Percentiles rank a stretch among this genome's conserved stretches.
phyloP scores from a whole-genome alignment of 2,113 vertebrate species.

The Phalacrocorax brasilianus region DNA sequence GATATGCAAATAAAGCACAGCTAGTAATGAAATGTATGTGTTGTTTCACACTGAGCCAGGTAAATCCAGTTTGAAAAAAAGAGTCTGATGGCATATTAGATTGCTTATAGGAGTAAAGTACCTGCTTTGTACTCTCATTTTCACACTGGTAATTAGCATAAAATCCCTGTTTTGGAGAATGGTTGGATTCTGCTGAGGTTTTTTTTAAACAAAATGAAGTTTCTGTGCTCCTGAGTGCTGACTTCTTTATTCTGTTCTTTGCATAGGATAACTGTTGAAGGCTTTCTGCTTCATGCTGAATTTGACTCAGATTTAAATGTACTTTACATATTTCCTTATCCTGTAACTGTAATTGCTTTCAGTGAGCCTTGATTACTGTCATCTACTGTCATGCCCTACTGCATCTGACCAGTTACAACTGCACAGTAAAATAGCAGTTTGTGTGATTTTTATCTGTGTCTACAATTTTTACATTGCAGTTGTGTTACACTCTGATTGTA shows the following conservation, averaged over 20 bases:
- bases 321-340: conserved; percentile 54
- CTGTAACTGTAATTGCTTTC: conserved; percentile 32
- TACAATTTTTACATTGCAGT: conserved; percentile 46
- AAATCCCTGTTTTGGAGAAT: not conserved
- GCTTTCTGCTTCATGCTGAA: conserved; percentile 22
- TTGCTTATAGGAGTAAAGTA: conserved; percentile 7
- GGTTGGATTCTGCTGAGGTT: not conserved
- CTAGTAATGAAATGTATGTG: not conserved
- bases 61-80: conserved; percentile 11
- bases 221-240: not conserved
- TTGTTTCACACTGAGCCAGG: conserved; percentile 13
- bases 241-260: not conserved
- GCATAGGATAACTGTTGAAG: not conserved
- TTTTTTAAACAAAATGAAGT: not conserved
- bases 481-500: conserved; percentile 39
- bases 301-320: conserved; percentile 52
- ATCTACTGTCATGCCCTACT: conserved; percentile 27
- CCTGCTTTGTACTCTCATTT: conserved; percentile 22
- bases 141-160: conserved; percentile 1
- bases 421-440: conserved; percentile 36
- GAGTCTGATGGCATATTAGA: not conserved
- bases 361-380: conserved; percentile 55
- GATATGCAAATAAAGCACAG: conserved; percentile 34
- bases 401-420: conserved; percentile 29
- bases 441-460: conserved; percentile 44